Evolutionary conservation across 2,888 invertebrate species (phyloP).

Genomic region (Nephrocerus scutellatus): DNA sequence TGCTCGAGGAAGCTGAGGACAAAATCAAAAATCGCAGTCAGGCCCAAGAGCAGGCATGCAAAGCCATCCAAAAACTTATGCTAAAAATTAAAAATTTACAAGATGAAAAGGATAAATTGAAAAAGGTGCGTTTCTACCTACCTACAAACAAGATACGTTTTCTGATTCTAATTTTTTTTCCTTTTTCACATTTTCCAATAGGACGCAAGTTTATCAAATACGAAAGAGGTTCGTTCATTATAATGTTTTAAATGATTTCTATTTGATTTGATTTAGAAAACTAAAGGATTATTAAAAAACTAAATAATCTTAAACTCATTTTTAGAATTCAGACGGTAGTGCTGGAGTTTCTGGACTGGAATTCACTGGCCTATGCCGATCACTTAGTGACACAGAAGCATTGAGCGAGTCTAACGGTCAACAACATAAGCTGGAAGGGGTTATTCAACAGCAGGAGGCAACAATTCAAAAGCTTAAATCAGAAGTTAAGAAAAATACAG

Average conservation of each 20-base stretch:
- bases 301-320: neutral
- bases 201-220: too few relatives aligned
- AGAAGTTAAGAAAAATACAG: slow-evolving; percentile 43
- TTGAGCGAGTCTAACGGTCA: slow-evolving; percentile 26
- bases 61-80: slow-evolving; percentile 41
- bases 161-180: too few relatives aligned
- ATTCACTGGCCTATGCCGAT: slow-evolving; percentile 27
- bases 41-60: slow-evolving; percentile 40
- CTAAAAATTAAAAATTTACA: slow-evolving; percentile 36
- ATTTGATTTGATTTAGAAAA: too few relatives aligned
- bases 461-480: slow-evolving; percentile 52
- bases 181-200: too few relatives aligned
- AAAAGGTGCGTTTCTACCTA: too few relatives aligned
- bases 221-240: too few relatives aligned
- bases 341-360: slow-evolving; percentile 13
- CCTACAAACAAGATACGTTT: too few relatives aligned
- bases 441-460: slow-evolving; percentile 49
- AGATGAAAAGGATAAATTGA: slow-evolving; percentile 35
- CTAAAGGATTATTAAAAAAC: too few relatives aligned
- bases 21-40: slow-evolving; percentile 34
- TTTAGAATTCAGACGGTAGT: slow-evolving; percentile 18
- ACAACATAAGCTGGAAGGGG: slow-evolving; percentile 26
- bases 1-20: slow-evolving; percentile 38
- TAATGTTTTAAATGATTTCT: too few relatives aligned
- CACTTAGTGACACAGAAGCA: slow-evolving; percentile 36